Evolutionary conservation across 2,888 invertebrate genomes (phyloP).

Genomic region (Coremacera marginata): DNA sequence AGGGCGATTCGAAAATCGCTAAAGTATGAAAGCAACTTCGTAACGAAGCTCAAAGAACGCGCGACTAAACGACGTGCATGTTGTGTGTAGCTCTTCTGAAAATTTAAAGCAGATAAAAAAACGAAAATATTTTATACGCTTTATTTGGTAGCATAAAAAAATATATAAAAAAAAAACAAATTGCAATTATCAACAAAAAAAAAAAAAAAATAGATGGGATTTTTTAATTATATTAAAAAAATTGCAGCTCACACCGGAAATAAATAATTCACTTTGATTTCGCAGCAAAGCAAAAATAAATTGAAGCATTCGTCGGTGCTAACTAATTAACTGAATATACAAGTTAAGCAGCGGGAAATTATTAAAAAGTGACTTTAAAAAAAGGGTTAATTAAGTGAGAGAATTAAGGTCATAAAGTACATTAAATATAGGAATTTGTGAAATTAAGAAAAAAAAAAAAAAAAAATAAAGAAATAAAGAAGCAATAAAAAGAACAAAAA

Average conservation of each 20-base stretch:
- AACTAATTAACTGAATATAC: background rate
- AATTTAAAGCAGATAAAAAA: background rate
- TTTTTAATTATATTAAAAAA: background rate
- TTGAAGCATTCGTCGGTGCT: background rate
- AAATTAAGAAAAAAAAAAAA: background rate
- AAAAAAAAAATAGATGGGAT: background rate
- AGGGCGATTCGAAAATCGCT: constrained; percentile 15
- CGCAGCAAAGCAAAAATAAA: background rate
- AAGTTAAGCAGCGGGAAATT: too few species aligned
- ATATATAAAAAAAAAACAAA: background rate
- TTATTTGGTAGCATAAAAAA: background rate
- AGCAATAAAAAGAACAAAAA: background rate
- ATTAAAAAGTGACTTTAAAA: background rate
- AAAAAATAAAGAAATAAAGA: background rate
- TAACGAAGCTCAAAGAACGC: constrained; percentile 10
- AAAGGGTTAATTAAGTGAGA: background rate
- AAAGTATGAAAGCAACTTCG: constrained; percentile 5
- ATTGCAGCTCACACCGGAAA: background rate
- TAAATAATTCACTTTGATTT: constrained; percentile 1
- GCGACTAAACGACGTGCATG: constrained; percentile 8
- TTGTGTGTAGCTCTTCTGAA: constrained; percentile 4
- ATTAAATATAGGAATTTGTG: background rate
- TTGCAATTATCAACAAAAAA: background rate
- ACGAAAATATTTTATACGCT: background rate
- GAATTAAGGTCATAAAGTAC: background rate